Evolutionary conservation across 2,888 invertebrate genomes (phyloP).

Genomic region (Eubasilissa splendida): DNA sequence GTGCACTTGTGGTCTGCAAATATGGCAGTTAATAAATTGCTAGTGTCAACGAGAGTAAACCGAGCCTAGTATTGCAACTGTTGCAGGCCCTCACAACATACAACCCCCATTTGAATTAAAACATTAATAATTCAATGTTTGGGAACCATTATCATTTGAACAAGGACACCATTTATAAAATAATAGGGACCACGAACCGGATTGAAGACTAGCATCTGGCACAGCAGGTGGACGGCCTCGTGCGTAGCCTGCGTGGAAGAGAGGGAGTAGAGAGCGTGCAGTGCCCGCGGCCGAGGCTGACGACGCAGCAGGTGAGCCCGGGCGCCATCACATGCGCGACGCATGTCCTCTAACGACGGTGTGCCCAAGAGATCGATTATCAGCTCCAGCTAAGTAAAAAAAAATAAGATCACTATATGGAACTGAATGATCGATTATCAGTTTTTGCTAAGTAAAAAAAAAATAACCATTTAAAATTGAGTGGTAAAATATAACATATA

Average conservation of each 20-base stretch:
- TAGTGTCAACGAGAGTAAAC: too few relatives aligned
- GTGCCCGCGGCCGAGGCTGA: constrained; percentile 90
- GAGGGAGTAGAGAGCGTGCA: constrained; percentile 92
- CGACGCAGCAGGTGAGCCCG: constrained; percentile 91
- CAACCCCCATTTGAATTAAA: too few relatives aligned
- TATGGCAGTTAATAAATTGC: too few relatives aligned
- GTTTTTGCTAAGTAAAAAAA: constrained; percentile 85
- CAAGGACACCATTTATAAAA: too few relatives aligned
- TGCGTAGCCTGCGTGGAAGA: constrained; percentile 93
- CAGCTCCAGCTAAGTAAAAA: constrained; percentile 86
- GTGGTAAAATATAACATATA: too few relatives aligned
- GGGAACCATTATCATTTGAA: too few relatives aligned
- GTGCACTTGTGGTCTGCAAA: too few relatives aligned
- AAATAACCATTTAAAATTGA: not conserved
- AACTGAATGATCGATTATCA: constrained; percentile 86
- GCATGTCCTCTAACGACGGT: constrained; percentile 96
- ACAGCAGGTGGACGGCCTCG: constrained; percentile 97
- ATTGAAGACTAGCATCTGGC: constrained; percentile 98
- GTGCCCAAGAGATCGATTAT: constrained; percentile 98
- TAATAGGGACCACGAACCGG: constrained; percentile 78
- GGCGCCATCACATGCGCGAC: constrained; percentile 96
- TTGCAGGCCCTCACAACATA: too few relatives aligned
- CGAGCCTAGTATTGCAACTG: too few relatives aligned
- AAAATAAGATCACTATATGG: not conserved
- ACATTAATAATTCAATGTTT: too few relatives aligned